Evolutionary conservation across 2,797 vertebrate genomes (phyloP), one percentile per base, ranked within the genome.

Genomic region (Pipistrellus kuhlii): DNA sequence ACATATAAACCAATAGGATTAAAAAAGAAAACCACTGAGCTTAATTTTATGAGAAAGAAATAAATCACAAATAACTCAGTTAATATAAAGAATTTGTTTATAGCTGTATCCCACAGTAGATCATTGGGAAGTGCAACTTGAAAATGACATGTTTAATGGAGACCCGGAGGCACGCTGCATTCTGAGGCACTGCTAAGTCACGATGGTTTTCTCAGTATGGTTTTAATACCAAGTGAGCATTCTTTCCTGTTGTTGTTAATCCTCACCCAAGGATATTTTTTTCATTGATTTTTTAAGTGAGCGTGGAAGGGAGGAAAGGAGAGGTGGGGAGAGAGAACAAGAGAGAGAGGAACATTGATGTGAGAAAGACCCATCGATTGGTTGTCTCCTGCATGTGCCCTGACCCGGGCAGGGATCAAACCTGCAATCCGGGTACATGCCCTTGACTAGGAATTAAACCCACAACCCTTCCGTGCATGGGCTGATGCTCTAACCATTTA

Each of bases 1-100:
- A 93, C 88, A 90, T 93, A 89, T 48, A 88, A 75, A 95, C 48
- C 69, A 92, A 71, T n/a, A 82, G 20, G 38, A 73, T 85, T 96
- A 91, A 90, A 2, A 53, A 71, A 71, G 51, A 44, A 78, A 85
- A 3, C 44, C 55, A 73, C 73, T 27, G 41, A 38, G 30, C 21
- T 88, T 62, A 62, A 90, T 85, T 96, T 96, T 96, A 95, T 80
- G 88, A 95, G 90, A 95, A 85, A 91, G 87, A 94, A 94, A 96
- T 69, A 97, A 96, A 96, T 96, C 94, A 96, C n/a, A 93, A 95
- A 53, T 72, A 95, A 94, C 84, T 25, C 53, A 95, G 66, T 92
- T 83, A 93, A 90, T 81, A 66, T 76, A 88, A 94, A 92, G 91
- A 94, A 84, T 94, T 93, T 94, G 81, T 95, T 97, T 93, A 91